Conservation (phyloP, 2,113 vertebrate species). For the Rafetus swinhoei region DNA sequence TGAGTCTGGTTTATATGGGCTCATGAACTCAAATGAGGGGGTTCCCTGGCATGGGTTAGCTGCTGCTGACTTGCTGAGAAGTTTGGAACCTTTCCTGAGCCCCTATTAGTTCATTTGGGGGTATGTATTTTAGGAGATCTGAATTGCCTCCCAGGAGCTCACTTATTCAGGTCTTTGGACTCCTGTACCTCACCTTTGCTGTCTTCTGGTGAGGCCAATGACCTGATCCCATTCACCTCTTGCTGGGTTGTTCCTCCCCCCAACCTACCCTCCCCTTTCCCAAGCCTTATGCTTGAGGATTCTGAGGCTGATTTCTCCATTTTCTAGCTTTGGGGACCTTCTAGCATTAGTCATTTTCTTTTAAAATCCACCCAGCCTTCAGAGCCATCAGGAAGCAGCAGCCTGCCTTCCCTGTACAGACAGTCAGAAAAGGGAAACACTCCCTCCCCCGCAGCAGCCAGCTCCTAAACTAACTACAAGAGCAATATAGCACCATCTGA, state of each 20-base stretch:
- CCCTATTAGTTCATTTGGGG: neutral
- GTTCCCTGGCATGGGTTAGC: neutral
- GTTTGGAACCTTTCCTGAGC: neutral
- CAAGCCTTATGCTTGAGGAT: neutral
- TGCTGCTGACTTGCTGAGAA: neutral
- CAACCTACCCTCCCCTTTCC: neutral
- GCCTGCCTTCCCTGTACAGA: neutral
- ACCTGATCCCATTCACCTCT: neutral
- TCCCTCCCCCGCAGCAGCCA: neutral
- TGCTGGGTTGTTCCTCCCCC: neutral
- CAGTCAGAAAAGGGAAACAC: neutral
- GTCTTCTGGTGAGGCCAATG: neutral
- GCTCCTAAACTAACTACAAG: neutral
- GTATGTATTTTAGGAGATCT: neutral
- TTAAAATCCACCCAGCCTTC: neutral
- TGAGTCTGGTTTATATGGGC: neutral
- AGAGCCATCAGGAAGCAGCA: neutral
- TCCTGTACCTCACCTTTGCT: neutral
- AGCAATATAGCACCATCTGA: neutral
- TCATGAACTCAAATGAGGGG: neutral
- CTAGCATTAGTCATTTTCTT: neutral
- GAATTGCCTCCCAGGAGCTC: neutral
- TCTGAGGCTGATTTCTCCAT: neutral
- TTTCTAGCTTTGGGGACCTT: neutral
- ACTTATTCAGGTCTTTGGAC: neutral